Evolutionary conservation across 1,140 invertebrate species (phyloP), one percentile per base, ranked within the genome.

Genomic region (Idris sp.): DNA sequence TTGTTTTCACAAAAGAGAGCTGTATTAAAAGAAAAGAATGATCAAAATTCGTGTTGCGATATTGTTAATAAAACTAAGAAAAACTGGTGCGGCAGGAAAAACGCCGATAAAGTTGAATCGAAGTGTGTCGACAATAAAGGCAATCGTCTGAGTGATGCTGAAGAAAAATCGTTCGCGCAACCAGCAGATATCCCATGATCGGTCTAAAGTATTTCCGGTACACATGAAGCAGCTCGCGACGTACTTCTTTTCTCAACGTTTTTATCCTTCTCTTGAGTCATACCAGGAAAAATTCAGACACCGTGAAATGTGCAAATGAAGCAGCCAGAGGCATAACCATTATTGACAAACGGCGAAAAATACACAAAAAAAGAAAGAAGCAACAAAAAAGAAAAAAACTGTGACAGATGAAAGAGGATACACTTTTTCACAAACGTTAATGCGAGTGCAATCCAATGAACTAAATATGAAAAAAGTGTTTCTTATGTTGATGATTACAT

Each of bases 121-220:
- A 25, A 67, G 56, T 64, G 59, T 64, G 53, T 64, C 71, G 65
- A 74, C 71, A 69, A 73, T 78, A 76, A 78, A 78, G 68, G 73
- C 68, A 78, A 76, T 76, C 62, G 62, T 68, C 46, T 74, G 69
- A 65, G 59, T 51, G 16, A 30, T 25, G 49, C 53, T 44, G 56
- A 67, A 41, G 64, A 49, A 67, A 78, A 79, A 76, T 79, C 74
- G 62, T 76, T 49, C 13, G 38, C 41, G 65, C 54, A 76, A 73
- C 58, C 61, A 41, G 31, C 54, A 78, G 79, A 81, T 77, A 81
- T 81, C 68, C 79, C 75, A 74, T 77, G 79, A 84, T 82, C 79
- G 62, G 77, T 59, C 71, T 69, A 80, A 81, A 85, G 78, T 82
- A 75, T 77, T 83, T 85, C 81, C 81, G 78, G 75, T 78, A 77